Conservation (phyloP, 2,888 invertebrate species). For the Ceratothoa steindachneri region DNA sequence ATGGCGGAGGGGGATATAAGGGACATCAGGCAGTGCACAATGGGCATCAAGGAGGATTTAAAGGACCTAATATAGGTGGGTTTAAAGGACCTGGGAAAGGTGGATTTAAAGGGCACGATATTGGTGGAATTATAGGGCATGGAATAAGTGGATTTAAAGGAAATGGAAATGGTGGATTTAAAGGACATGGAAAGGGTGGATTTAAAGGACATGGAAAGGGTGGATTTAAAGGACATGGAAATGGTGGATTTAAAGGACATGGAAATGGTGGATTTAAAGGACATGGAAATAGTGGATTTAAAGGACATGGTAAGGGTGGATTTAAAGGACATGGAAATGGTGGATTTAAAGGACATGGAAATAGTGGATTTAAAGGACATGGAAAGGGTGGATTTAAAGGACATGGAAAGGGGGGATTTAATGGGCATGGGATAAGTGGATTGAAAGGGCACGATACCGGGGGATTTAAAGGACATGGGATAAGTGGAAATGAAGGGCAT, state of each 20-base stretch:
- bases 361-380: background rate
- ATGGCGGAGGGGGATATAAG: background rate
- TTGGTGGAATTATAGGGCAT: background rate
- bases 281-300: background rate
- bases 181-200: background rate
- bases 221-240: background rate
- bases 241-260: background rate
- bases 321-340: background rate
- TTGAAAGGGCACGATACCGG: background rate
- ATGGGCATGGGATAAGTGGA: background rate
- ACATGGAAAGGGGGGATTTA: background rate
- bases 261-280: background rate
- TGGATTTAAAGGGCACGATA: background rate
- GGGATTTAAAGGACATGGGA: background rate
- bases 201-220: constrained; percentile 10
- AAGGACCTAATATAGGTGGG: background rate
- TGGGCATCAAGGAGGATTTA: background rate
- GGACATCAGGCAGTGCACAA: background rate
- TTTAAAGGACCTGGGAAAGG: background rate
- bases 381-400: background rate
- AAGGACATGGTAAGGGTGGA: background rate
- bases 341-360: background rate
- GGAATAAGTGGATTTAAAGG: background rate
- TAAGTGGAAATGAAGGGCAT: background rate
- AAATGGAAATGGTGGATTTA: background rate